phyloP scores from a whole-genome alignment of 2,113 vertebrate species.

The Bos javanicus region DNA sequence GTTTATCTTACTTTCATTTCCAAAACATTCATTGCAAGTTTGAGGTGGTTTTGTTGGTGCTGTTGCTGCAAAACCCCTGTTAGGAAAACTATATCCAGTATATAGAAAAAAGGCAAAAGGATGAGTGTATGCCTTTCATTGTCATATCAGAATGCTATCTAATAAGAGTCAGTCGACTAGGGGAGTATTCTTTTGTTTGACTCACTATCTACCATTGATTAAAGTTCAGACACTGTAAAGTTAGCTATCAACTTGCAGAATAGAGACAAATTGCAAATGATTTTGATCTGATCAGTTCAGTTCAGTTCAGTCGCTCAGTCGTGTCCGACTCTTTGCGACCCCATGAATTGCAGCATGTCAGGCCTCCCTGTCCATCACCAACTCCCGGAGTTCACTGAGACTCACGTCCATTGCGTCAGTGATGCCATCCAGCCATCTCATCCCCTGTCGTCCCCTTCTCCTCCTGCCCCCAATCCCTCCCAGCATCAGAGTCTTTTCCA shows the following conservation, averaged over 20 bases:
- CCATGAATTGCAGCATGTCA: no score
- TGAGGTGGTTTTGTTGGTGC: not conserved
- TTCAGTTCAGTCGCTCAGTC: no score
- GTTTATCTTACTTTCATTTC: conserved; percentile 18
- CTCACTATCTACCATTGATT: not conserved
- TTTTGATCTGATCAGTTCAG: not conserved
- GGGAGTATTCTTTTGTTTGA: not conserved
- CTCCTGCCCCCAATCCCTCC: no score
- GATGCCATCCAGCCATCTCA: no score
- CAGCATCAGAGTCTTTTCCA: no score
- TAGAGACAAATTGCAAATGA: not conserved
- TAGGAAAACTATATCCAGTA: not conserved
- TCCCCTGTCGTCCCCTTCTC: no score
- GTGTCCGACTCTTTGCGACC: no score
- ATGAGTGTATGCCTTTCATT: not conserved
- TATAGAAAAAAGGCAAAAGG: not conserved
- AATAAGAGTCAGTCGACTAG: not conserved
- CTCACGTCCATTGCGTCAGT: no score
- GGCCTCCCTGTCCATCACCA: no score
- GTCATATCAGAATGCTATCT: not conserved
- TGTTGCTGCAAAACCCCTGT: not conserved
- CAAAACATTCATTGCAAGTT: not conserved
- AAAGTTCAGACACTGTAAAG: not conserved
- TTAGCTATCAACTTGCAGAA: not conserved
- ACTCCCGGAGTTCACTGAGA: no score